Evolutionary conservation across 2,888 invertebrate genomes (phyloP).

Genomic region (Drosophila nr. fundita): DNA sequence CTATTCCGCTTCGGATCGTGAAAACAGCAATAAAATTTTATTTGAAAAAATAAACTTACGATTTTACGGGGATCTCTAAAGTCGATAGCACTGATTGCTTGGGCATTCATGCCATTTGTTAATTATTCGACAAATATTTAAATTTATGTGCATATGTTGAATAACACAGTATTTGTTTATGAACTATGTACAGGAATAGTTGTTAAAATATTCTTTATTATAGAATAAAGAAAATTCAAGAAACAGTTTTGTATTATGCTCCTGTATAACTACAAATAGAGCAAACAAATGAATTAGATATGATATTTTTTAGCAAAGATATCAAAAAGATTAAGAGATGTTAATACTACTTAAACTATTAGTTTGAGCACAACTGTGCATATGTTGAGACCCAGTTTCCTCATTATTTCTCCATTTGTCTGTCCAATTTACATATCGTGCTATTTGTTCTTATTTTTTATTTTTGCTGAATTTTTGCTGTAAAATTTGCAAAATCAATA

Average conservation of each 20-base stretch:
- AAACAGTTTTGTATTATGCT: not conserved
- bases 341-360: not conserved
- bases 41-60: not conserved
- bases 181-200: too few species aligned
- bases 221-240: not conserved
- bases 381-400: not conserved
- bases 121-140: not conserved
- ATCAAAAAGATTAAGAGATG: not conserved
- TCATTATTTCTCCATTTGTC: not conserved
- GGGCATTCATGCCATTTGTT: not conserved
- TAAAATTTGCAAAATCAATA: slow-evolving; percentile 1
- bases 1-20: not conserved
- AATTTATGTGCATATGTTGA: too few species aligned
- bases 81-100: not conserved
- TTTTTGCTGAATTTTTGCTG: not conserved
- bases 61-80: not conserved
- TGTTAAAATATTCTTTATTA: too few species aligned
- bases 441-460: not conserved
- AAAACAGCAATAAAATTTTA: not conserved
- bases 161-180: too few species aligned
- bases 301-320: not conserved
- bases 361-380: not conserved
- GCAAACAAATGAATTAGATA: not conserved
- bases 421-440: not conserved
- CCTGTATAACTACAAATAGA: not conserved